A percentile compares a stretch with the other conserved stretches of the same genome.
phyloP scores from a whole-genome alignment of 1,140 invertebrate genomes.

The Maniola jurtina region DNA sequence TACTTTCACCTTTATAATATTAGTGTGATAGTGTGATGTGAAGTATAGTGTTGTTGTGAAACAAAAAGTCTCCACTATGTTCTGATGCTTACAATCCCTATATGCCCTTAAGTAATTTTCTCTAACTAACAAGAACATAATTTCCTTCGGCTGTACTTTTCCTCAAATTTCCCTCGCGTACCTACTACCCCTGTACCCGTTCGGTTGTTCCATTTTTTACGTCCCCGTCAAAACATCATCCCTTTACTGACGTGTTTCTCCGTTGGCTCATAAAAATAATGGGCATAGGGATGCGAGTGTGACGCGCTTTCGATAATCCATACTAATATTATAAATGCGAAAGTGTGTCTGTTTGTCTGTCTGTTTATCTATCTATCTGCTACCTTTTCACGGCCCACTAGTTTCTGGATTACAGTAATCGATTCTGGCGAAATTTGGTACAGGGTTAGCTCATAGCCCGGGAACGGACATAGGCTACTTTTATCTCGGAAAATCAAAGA shows the following conservation, averaged over 20 bases:
- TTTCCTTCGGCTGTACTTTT: slow-evolving; percentile 6
- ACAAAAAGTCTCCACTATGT: background rate
- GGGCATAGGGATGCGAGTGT: slow-evolving; percentile 17
- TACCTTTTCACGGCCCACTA: too few relatives aligned
- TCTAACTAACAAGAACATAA: slow-evolving; percentile 19
- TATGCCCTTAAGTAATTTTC: background rate
- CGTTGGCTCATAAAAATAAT: slow-evolving; percentile 37
- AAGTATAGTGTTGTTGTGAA: too few relatives aligned
- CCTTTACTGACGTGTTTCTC: slow-evolving; percentile 34
- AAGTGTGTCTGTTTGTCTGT: too few relatives aligned
- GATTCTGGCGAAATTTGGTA: too few relatives aligned
- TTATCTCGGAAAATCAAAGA: too few relatives aligned
- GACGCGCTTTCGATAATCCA: background rate
- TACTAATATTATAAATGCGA: too few relatives aligned
- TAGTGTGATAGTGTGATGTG: too few relatives aligned
- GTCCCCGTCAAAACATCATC: slow-evolving; percentile 35
- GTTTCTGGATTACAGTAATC: too few relatives aligned
- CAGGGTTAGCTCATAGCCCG: too few relatives aligned
- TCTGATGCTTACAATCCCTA: background rate
- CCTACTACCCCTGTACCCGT: slow-evolving; percentile 28
- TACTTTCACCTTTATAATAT: too few relatives aligned
- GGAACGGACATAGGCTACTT: too few relatives aligned
- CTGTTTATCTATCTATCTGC: too few relatives aligned
- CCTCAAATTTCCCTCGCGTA: slow-evolving; percentile 38
- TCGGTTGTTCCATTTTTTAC: slow-evolving; percentile 40